A percentile compares a stretch with the other conserved stretches of the same genome.
These are phyloP conservation scores for Aethes cnicana DNA, from an alignment of 2,888 invertebrate genomes.

Conservation along the genomic window DNA sequence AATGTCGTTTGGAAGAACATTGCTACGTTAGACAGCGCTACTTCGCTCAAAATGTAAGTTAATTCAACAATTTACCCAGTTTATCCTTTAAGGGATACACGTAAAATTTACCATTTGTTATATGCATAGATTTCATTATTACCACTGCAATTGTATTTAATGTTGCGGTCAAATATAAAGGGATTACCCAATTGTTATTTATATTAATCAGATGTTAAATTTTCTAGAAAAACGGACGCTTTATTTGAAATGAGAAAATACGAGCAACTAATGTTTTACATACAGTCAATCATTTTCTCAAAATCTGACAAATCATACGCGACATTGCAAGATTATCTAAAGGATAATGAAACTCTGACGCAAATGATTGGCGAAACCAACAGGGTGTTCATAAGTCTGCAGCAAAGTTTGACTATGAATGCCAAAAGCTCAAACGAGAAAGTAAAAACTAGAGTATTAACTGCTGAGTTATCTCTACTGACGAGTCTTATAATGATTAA, in stretches of 20 bases:
- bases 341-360: constrained; percentile 43
- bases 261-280: constrained; percentile 50
- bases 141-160: too few relatives aligned
- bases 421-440: constrained; percentile 32
- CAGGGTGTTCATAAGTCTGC: constrained; percentile 43
- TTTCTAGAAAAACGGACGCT: constrained; percentile 59
- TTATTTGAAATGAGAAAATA: constrained; percentile 62
- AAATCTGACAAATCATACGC: constrained; percentile 17
- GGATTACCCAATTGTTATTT: too few relatives aligned
- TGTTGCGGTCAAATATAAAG: too few relatives aligned
- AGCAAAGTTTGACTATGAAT: constrained; percentile 29
- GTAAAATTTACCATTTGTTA: too few relatives aligned
- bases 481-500: constrained; percentile 81
- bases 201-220: not conserved
- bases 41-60: constrained; percentile 73
- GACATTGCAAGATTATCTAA: constrained; percentile 39
- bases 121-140: too few relatives aligned
- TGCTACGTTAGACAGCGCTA: constrained; percentile 69
- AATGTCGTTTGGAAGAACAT: constrained; percentile 84
- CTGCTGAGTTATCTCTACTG: constrained; percentile 57
- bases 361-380: constrained; percentile 46
- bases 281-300: constrained; percentile 44
- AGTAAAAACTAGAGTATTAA: constrained; percentile 49
- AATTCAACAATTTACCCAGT: constrained; percentile 16
- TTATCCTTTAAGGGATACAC: constrained; percentile 14